phyloP scores from a whole-genome alignment of 2,113 vertebrate species.

The Gallinago undulata region DNA sequence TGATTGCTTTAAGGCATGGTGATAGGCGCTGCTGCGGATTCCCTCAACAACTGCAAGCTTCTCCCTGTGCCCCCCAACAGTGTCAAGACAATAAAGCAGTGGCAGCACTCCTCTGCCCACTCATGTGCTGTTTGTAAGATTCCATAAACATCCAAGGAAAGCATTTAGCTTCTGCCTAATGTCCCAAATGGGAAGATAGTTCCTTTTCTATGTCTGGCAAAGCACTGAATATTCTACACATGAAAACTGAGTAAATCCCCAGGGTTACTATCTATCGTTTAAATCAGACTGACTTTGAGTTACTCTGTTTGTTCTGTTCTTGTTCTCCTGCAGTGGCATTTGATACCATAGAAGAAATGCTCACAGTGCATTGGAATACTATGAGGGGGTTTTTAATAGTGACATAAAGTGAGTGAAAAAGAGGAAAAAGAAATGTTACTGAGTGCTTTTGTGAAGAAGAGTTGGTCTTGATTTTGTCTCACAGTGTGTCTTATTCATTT shows the following conservation, averaged over 20 bases:
- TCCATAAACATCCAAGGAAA: neutral
- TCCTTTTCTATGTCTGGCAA: neutral
- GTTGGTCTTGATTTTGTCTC: neutral
- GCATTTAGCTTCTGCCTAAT: neutral
- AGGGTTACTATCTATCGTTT: neutral
- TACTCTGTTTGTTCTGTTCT: neutral
- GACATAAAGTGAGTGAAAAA: neutral
- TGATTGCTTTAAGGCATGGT: neutral
- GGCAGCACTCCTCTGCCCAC: neutral
- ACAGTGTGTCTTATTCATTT: neutral
- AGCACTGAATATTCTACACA: neutral
- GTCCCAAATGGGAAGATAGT: accelerated
- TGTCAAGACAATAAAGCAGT: neutral
- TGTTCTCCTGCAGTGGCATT: neutral
- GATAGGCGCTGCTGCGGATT: neutral
- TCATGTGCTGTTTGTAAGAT: neutral
- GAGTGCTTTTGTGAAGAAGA: neutral
- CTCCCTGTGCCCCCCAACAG: neutral
- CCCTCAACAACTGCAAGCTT: neutral
- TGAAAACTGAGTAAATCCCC: neutral
- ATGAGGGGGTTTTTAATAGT: accelerated
- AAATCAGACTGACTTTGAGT: neutral
- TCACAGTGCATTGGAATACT: neutral
- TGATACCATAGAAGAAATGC: neutral
- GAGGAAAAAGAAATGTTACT: neutral